phyloP scores from a whole-genome alignment of 2,113 vertebrate genomes.

The Chloroceryle aenea region DNA sequence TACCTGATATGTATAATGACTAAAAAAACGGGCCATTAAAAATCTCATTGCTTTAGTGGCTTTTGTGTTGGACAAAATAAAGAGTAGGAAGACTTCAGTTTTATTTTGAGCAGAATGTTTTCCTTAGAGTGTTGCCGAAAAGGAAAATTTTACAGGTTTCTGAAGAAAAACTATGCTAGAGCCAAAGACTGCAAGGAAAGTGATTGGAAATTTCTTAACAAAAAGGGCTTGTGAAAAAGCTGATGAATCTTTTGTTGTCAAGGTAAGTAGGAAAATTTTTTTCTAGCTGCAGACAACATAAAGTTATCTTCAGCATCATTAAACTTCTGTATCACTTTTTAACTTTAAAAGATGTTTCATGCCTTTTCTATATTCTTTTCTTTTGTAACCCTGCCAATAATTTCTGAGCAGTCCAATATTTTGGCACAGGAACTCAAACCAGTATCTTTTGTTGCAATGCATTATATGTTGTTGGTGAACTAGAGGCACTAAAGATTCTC shows the following conservation, averaged over 20 bases:
- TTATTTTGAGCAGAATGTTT: conserved; percentile 38
- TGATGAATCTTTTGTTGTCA: neutral
- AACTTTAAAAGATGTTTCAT: neutral
- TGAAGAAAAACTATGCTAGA: neutral
- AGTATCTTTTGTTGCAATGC: neutral
- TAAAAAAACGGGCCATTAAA: conserved; percentile 75
- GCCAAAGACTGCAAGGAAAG: conserved; percentile 78
- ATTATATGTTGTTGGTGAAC: neutral
- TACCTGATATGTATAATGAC: conserved; percentile 72
- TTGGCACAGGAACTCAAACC: neutral
- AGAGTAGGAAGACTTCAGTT: conserved; percentile 62
- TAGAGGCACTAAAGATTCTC: neutral
- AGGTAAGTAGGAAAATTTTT: neutral
- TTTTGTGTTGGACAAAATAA: conserved; percentile 68
- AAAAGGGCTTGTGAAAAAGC: neutral
- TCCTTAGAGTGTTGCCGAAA: neutral
- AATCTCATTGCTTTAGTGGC: conserved; percentile 62
- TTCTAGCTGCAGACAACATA: neutral
- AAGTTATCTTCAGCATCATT: neutral
- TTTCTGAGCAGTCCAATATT: neutral
- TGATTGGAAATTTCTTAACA: conserved; percentile 78
- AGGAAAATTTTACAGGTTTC: neutral
- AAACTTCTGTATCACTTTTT: neutral
- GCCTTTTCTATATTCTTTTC: neutral
- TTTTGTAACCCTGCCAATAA: neutral